Base-by-base conservation (phyloP, 2,797 vertebrate genomes). In the Sebastolobus altivelis region DNA sequence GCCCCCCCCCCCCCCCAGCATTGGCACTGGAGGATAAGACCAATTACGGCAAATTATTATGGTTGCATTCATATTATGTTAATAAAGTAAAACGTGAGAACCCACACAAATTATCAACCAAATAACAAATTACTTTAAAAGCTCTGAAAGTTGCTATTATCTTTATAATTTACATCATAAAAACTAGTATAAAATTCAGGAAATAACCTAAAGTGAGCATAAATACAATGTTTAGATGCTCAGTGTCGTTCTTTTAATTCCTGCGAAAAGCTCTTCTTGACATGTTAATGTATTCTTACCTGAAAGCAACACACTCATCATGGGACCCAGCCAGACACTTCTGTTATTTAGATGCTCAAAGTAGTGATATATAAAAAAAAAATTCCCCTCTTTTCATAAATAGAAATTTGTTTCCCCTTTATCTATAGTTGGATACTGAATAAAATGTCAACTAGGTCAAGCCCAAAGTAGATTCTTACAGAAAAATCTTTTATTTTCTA, bases 301-400 rank as follows among this genome's bases (percentile, higher is more conserved):
- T 38, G 12, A 77, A 43, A 8, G 61, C 25, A 79, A 20, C 52
- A 40, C 35, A 67, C 20, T 71, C 14, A 81, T 94, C 89, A 92
- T 86, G 86, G 63, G 83, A 91, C 82, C 11, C 4, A 65, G 65
- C 46, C 79, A 90, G 87, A 90, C 90, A 84, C 82, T 88, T 92
- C 82, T 79, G 69, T 82, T 89, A 84, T 90, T 83, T 77, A 10
- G 43, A 31, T 20, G 33, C 46, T 74, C 31, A 68, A 68, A 78
- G 49, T 68, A 29, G 63, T 72, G 12, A 55, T 72, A 71, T 61
- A 65, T 77, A 75, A 52, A 68, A 72, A 72, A 52, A 74, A 75
- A 75, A 35, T 91, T 91, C 89, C 83, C 80, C 70, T 54, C 33
- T 82, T 80, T 81, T 75, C 69, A 84, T 60, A 86, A 87, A 89